A percentile compares a stretch with the other conserved stretches of the same genome.
phyloP scores from a whole-genome alignment of 1,140 invertebrate species.

The Cotesia vestalis region DNA sequence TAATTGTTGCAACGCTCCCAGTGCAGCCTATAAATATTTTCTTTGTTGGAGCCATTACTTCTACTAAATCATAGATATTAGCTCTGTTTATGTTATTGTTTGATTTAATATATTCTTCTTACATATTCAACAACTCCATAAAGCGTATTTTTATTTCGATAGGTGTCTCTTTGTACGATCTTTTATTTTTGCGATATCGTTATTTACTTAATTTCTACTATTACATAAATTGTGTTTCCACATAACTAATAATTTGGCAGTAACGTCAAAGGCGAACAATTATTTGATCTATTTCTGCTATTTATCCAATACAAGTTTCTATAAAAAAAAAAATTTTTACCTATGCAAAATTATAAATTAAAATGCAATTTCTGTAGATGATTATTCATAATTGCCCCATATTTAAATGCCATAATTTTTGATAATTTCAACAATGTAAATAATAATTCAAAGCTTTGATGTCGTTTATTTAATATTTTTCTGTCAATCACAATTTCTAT shows the following conservation, averaged over 20 bases:
- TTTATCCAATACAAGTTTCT: too few relatives aligned
- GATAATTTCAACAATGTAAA: too few relatives aligned
- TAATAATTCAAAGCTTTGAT: slow-evolving; percentile 8
- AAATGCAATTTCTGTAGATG: too few relatives aligned
- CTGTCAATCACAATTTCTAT: not conserved
- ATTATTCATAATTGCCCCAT: too few relatives aligned
- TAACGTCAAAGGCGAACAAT: too few relatives aligned
- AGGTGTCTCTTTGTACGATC: slow-evolving; percentile 8
- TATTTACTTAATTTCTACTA: not conserved
- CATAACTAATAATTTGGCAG: not conserved
- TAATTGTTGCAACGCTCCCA: slow-evolving; percentile 92
- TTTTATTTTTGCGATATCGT: not conserved
- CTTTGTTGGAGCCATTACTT: slow-evolving; percentile 54
- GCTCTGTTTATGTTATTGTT: not conserved
- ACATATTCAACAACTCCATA: not conserved
- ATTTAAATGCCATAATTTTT: too few relatives aligned
- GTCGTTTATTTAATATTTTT: not conserved
- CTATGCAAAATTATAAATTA: too few relatives aligned
- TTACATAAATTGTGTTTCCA: not conserved
- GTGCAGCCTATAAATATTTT: slow-evolving; percentile 85
- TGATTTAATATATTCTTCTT: slow-evolving; percentile 2
- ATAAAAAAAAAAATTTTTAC: too few relatives aligned
- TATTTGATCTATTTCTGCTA: too few relatives aligned
- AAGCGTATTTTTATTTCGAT: not conserved
- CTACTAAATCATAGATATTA: not conserved